These are phyloP conservation scores for Aplidium turbinatum DNA, from an alignment of 23 tunicate genomes.

Conservation along the genomic window DNA sequence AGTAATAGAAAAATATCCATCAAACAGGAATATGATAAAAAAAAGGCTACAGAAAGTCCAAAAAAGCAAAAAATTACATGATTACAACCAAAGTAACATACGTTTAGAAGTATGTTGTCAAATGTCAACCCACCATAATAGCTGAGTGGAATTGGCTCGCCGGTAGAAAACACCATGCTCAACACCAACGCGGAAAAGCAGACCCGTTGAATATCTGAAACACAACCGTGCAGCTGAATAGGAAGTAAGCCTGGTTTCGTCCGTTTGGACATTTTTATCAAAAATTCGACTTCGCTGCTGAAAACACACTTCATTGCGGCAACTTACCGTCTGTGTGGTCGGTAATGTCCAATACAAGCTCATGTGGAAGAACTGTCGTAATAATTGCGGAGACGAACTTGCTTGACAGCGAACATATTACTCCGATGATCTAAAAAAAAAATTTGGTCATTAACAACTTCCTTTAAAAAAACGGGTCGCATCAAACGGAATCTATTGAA, in stretches of 20 bases:
- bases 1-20: no score
- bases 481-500: no score
- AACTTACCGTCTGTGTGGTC: constrained; percentile 49
- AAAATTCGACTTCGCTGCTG: no score
- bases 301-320: no score
- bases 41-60: no score
- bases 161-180: constrained; percentile 89
- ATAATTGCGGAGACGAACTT: constrained; percentile 48
- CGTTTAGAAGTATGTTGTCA: no score
- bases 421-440: constrained; percentile 51
- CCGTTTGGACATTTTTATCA: no score
- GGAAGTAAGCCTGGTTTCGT: no score
- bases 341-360: constrained; percentile 53
- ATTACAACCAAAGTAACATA: background rate
- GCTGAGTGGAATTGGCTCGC: constrained; percentile 79
- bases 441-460: no score
- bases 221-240: background rate
- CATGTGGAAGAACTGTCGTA: constrained; percentile 59
- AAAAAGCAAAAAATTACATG: no score
- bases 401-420: constrained; percentile 55
- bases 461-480: no score
- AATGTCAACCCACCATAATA: constrained; percentile 55
- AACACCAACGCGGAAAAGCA: constrained; percentile 68
- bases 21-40: no score
- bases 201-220: constrained; percentile 54